Evolutionary conservation across 2,797 vertebrate species (phyloP).

Genomic region (Pempheris klunzingeri): DNA sequence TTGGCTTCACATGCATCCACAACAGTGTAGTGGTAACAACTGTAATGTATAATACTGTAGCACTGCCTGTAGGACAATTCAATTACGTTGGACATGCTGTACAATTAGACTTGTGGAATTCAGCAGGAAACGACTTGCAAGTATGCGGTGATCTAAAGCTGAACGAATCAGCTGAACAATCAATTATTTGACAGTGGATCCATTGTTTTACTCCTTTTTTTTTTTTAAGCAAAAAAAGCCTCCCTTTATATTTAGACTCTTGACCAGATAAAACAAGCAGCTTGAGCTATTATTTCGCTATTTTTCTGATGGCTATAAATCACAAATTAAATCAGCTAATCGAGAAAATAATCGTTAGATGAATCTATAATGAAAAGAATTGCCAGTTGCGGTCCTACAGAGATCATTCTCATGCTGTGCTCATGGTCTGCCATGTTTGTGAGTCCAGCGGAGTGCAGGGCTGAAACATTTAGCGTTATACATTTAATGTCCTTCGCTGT

Average conservation of each 20-base stretch:
- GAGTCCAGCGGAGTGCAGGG: not conserved
- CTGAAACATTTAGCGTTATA: not conserved
- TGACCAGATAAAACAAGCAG: too few species aligned
- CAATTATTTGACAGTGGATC: too few species aligned
- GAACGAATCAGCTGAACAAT: not conserved
- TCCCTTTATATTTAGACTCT: too few species aligned
- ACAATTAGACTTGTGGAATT: slow-evolving; percentile 77
- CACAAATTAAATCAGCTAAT: not conserved
- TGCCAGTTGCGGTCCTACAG: not conserved
- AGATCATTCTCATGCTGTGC: not conserved
- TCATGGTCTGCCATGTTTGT: not conserved
- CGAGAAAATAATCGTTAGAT: not conserved
- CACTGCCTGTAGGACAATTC: slow-evolving; percentile 73
- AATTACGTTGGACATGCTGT: slow-evolving; percentile 77
- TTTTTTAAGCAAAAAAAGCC: slow-evolving; percentile 2
- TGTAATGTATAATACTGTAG: slow-evolving; percentile 61
- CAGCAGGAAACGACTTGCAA: slow-evolving; percentile 72
- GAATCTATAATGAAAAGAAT: not conserved
- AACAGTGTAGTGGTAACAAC: slow-evolving; percentile 37
- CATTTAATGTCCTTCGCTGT: not conserved
- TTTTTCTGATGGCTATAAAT: not conserved
- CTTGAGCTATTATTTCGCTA: not conserved
- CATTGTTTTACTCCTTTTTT: too few species aligned
- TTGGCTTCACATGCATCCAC: slow-evolving; percentile 62
- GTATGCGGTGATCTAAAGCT: slow-evolving; percentile 44